phyloP scores from a whole-genome alignment of 2,888 invertebrate species.

The Ganaspis brasiliensis region DNA sequence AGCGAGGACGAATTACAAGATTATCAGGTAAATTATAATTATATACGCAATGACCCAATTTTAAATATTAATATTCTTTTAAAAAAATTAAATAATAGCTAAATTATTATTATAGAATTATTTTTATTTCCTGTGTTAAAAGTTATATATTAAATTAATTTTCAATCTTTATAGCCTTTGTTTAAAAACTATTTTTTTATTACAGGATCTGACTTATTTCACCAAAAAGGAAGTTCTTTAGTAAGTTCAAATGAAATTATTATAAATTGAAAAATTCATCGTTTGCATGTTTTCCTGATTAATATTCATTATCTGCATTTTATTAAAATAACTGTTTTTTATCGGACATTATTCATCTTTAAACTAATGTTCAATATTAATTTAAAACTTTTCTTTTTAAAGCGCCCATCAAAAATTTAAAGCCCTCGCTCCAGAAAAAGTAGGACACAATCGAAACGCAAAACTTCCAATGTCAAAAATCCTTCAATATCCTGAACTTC shows the following conservation, averaged over 20 bases:
- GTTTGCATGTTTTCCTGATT: constrained; percentile 25
- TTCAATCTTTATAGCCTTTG: too few relatives aligned
- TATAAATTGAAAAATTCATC: constrained; percentile 15
- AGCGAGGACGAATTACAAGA: constrained; percentile 94
- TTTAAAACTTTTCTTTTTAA: too few relatives aligned
- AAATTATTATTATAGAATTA: too few relatives aligned
- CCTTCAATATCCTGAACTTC: constrained; percentile 92
- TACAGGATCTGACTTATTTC: constrained; percentile 95
- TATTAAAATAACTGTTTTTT: too few relatives aligned
- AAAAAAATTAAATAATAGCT: too few relatives aligned
- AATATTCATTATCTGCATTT: neutral
- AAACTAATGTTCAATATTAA: too few relatives aligned
- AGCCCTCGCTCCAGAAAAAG: constrained; percentile 93
- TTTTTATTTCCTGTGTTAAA: too few relatives aligned
- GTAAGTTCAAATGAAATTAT: constrained; percentile 83
- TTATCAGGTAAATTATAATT: constrained; percentile 86
- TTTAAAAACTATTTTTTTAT: constrained; percentile 67
- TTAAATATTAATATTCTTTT: too few relatives aligned
- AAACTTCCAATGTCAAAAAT: constrained; percentile 92
- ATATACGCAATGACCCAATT: neutral
- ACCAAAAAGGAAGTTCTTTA: constrained; percentile 95
- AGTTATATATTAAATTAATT: too few relatives aligned
- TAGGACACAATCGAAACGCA: constrained; percentile 93
- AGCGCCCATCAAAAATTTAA: constrained; percentile 96
- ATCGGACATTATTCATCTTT: too few relatives aligned